Evolutionary conservation across 1,140 invertebrate species (phyloP), one percentile per base, ranked within the genome.

Genomic region (Drosophila yakuba): DNA sequence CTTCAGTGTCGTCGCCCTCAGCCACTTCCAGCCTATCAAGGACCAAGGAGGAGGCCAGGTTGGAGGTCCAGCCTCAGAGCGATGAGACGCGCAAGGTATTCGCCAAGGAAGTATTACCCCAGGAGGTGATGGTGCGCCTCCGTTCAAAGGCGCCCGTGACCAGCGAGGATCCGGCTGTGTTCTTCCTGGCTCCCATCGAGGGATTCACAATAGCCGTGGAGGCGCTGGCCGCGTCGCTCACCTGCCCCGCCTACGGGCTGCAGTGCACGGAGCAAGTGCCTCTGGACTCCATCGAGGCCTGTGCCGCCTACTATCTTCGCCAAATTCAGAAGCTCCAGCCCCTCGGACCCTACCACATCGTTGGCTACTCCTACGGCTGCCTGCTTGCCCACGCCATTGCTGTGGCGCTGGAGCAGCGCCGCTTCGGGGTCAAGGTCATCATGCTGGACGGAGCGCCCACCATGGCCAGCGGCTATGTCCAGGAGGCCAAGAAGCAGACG

Each of bases 281-380:
- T 5, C 90, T 97, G 0, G 92, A 94, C 4, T 95, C 95, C 15
- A 95, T 99, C 68, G 91, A 94, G 36, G 93, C 95, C 36, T 94
- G 99, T 54, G 97, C 98, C 5, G 88, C 93, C 45, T 97, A 95
- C 92, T 99, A 99, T 92, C 93, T 98, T 3, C 92, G 95, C 91
- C 93, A 96, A 92, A 95, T 99, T 47, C 95, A 95, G 78, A 93
- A 93, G 23, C 93, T 97, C 5, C 97, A 98, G 92, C 94, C 95
- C 0, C 92, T 94, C 43, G 97, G 97, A 39, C 97, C 98, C 0
- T 98, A 98, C 93, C 95, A 95, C 25, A 92, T 99, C 50, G 94
- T 96, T 38, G 98, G 98, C 6, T 99, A 99, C 93, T 99, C 98
- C 0, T 99, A 97, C 93, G 98, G 98, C 50, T 96, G 97, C 4